Conservation (phyloP, 2,888 invertebrate species). For the Erebia epiphron region DNA sequence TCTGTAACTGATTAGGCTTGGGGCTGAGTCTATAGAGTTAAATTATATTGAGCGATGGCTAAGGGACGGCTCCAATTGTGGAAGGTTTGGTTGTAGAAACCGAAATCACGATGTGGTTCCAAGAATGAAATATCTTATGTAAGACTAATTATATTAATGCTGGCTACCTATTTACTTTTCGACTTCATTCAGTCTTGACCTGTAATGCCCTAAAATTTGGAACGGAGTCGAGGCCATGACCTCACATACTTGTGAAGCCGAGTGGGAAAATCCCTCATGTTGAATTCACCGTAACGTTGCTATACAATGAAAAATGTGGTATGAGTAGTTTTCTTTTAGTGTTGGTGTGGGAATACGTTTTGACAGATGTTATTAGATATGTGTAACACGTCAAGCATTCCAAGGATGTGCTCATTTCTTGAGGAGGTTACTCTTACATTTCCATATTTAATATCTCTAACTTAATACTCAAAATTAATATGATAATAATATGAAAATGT, state of each 20-base stretch:
- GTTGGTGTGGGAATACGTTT: constrained; percentile 49
- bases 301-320: constrained; percentile 54
- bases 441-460: background rate
- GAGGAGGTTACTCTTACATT: background rate
- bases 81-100: background rate
- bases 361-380: constrained; percentile 41
- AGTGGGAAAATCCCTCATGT: constrained; percentile 41
- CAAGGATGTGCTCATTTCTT: constrained; percentile 40
- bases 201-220: constrained; percentile 12
- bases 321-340: constrained; percentile 60
- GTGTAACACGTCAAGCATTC: constrained; percentile 48
- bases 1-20: background rate
- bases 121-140: background rate
- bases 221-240: constrained; percentile 15
- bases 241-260: constrained; percentile 17
- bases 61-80: background rate
- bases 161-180: background rate
- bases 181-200: constrained; percentile 7
- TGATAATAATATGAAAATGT: background rate
- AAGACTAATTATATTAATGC: constrained; percentile 5
- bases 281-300: constrained; percentile 46
- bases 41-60: constrained; percentile 5
- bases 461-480: background rate
- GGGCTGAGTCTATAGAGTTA: background rate
- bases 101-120: background rate